Conservation (phyloP, 1,140 invertebrate species). For the Hyles euphorbiae region DNA sequence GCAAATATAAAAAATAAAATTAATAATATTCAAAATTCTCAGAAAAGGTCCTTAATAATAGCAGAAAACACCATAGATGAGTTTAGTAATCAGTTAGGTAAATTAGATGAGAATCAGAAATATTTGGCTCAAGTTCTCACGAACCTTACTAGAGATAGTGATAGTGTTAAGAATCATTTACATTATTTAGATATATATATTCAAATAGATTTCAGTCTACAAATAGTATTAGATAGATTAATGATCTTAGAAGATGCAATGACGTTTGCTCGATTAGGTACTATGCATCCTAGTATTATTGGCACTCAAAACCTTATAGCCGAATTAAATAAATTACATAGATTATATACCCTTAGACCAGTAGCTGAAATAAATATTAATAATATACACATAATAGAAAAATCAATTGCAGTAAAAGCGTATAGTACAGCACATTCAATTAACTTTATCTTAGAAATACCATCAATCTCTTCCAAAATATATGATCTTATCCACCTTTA, state of each 20-base stretch:
- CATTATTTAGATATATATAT: slow-evolving; percentile 4
- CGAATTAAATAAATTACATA: slow-evolving; percentile 22
- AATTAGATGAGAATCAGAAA: slow-evolving; percentile 10
- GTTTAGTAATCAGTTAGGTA: slow-evolving; percentile 15
- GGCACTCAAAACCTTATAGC: slow-evolving; percentile 13
- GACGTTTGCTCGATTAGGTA: slow-evolving; percentile 24
- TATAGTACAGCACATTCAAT: slow-evolving; percentile 14
- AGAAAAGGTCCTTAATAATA: slow-evolving; percentile 15
- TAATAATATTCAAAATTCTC: neutral
- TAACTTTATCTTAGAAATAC: slow-evolving; percentile 9
- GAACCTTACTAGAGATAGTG: slow-evolving; percentile 9
- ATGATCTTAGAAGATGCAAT: slow-evolving; percentile 27
- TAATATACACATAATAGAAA: slow-evolving; percentile 23
- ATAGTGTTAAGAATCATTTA: slow-evolving; percentile 5
- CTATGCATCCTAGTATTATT: slow-evolving; percentile 12
- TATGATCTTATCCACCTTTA: slow-evolving; percentile 18
- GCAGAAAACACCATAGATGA: slow-evolving; percentile 18
- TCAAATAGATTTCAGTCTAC: slow-evolving; percentile 21
- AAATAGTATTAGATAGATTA: slow-evolving; percentile 24
- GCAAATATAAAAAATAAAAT: slow-evolving; percentile 9
- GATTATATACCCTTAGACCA: slow-evolving; percentile 11
- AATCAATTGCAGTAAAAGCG: slow-evolving; percentile 22
- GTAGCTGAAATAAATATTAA: slow-evolving; percentile 12
- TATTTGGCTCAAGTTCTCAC: too few species aligned
- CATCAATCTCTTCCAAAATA: slow-evolving; percentile 2